Evolutionary conservation across 2,888 invertebrate genomes (phyloP), one percentile per base, ranked within the genome.

Genomic region (Thereva nobilitata): DNA sequence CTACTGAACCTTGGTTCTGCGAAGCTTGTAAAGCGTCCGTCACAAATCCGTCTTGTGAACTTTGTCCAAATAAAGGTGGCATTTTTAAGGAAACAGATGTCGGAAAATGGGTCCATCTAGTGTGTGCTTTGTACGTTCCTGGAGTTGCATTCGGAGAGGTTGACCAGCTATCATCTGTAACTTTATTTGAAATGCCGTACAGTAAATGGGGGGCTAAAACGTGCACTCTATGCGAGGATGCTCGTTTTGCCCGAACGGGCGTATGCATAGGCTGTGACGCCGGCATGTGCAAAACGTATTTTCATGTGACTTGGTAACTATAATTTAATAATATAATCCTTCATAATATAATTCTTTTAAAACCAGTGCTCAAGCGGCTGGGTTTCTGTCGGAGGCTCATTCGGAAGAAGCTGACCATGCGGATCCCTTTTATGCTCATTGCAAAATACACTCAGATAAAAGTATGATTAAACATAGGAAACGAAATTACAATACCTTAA

Each of bases 1-100:
- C 96, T 38, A 97, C 97, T 0, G 97, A 98, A 72, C 97, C 97
- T 0, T 99, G 99, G 99, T 99, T 99, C 81, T 99, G 99, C 83
- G 98, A 99, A 80, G 94, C 97, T 4, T 99, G 99, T 77, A 91
- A 93, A 74, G 95, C 95, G 23, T 95, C 94, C 0, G 89, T 93
- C 9, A 87, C 85, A 9, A 90, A 92, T 78, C 97, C 97, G 0
- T 87, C 86, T 44, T 99, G 99, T 80, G 97, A 98, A 82, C 83
- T 99, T 10, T 99, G 99, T 78, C 98, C 98, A 0, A 96, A 95
- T 78, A 87, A 86, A 77, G 91, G 89, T 82, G 95, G 91, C 72
- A 97, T 89, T 80, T 97, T 88, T 79, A 99, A 99, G 81, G 95
- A 97, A 81, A 97, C 97, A 0, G 97, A 97, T 83, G 93, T 95